phyloP scores from a whole-genome alignment of 2,888 invertebrate genomes.

The Platynereis dumerilii region DNA sequence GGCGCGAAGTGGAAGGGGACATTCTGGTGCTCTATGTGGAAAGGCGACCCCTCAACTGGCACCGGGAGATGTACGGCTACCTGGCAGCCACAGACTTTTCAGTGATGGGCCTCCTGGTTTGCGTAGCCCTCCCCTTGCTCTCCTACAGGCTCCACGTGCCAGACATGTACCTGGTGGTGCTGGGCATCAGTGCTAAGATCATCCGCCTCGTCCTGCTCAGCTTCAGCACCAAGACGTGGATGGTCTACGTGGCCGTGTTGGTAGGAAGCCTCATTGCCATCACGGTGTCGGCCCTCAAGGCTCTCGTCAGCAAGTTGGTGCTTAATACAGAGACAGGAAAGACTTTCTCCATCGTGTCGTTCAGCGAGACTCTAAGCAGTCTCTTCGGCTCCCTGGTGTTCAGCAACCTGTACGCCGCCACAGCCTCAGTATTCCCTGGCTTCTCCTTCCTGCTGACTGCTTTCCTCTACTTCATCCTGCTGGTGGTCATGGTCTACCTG shows the following conservation, averaged over 20 bases:
- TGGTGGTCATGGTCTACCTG: conserved; percentile 16
- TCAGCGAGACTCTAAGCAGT: conserved; percentile 57
- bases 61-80: conserved; percentile 72
- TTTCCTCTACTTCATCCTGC: conserved; percentile 13
- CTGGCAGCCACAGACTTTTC: conserved; percentile 69
- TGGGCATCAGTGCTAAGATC: conserved; percentile 61
- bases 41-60: conserved; percentile 75
- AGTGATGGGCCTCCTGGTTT: conserved; percentile 64
- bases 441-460: conserved; percentile 36
- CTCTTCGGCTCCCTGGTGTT: conserved; percentile 62
- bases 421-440: conserved; percentile 57
- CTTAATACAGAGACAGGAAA: conserved; percentile 50
- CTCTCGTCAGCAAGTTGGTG: conserved; percentile 17
- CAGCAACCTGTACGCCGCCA: conserved; percentile 58
- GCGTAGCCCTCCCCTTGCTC: conserved; percentile 55
- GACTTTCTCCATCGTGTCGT: conserved; percentile 63
- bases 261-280: conserved; percentile 20
- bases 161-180: conserved; percentile 58
- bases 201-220: conserved; percentile 57
- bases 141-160: conserved; percentile 39
- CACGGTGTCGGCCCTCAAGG: conserved; percentile 23
- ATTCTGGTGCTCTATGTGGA: conserved; percentile 79
- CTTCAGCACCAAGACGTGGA: conserved; percentile 49
- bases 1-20: conserved; percentile 74
- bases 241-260: conserved; percentile 53